Evolutionary conservation across 1,140 invertebrate genomes (phyloP), one percentile per base, ranked within the genome.

Genomic region (Glossosoma conforme): DNA sequence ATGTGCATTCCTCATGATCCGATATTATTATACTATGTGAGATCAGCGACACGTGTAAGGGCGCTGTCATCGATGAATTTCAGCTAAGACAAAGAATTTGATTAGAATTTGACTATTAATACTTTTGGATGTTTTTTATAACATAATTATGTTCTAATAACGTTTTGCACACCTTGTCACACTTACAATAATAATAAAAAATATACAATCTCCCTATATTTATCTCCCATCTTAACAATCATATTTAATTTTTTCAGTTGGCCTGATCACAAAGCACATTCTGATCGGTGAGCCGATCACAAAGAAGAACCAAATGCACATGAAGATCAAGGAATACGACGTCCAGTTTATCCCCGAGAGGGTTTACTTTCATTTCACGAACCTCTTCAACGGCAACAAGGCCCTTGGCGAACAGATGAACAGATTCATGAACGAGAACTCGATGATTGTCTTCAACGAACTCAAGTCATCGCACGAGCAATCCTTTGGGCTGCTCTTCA

Each of bases 361-460:
- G 36, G 76, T 81, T 6, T 58, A 65, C 4, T 60, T 83, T 44
- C 56, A 77, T 13, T 82, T 84, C 52, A 73, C 77, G 18, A 82
- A 83, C 62, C 67, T 84, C 1, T 82, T 84, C 60, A 69, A 76
- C 45, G 80, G 80, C 0, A 77, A 83, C 61, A 70, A 71, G 40
- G 52, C 67, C 14, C 64, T 83, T 2, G 78, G 81, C 45, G 70
- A 77, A 10, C 67, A 72, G 24, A 77, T 77, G 76, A 78, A 77
- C 59, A 57, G 68, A 10, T 83, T 86, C 61, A 63, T 86, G 1
- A 84, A 85, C 54, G 76, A 82, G 11, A 84, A 86, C 59, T 78
- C 81, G 40, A 76, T 82, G 14, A 63, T 79, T 1, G 72, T 85
- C 0, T 83, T 83, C 57, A 79, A 79, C 43, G 83, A 84, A 61